A percentile compares a stretch with the other conserved stretches of the same genome.
Conservation (phyloP, 2,888 invertebrate species). For the Cheilosia scutellata region DNA sequence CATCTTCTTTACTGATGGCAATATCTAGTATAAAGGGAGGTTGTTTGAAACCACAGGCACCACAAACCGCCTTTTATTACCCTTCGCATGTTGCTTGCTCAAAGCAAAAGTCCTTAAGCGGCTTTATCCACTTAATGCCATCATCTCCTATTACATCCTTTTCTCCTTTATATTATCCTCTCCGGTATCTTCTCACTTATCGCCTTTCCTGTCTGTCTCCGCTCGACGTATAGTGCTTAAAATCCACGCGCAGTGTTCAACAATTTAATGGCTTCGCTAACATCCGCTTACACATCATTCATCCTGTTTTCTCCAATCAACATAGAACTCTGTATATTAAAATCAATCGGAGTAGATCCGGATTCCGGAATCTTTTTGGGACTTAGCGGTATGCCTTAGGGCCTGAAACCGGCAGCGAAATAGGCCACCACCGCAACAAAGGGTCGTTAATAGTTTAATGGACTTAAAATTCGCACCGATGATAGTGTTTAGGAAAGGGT, state of each 20-base stretch:
- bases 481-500: not conserved
- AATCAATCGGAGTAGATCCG: slow-evolving; percentile 69
- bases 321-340: slow-evolving; percentile 61
- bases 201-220: slow-evolving; percentile 54
- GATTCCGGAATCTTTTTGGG: slow-evolving; percentile 44
- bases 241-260: slow-evolving; percentile 62
- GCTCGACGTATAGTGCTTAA: slow-evolving; percentile 44
- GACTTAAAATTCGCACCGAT: slow-evolving; percentile 45
- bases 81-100: slow-evolving; percentile 65
- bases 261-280: slow-evolving; percentile 69
- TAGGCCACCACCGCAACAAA: slow-evolving; percentile 18
- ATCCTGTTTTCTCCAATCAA: slow-evolving; percentile 69
- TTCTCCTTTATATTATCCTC: slow-evolving; percentile 67
- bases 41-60: slow-evolving; percentile 59
- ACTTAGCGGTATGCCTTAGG: slow-evolving; percentile 33
- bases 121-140: slow-evolving; percentile 74
- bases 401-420: not conserved
- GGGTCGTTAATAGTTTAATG: slow-evolving; percentile 64
- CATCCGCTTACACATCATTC: slow-evolving; percentile 71
- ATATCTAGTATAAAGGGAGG: slow-evolving; percentile 40
- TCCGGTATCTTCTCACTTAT: slow-evolving; percentile 68
- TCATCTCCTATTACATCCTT: slow-evolving; percentile 74
- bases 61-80: slow-evolving; percentile 69
- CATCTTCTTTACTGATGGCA: slow-evolving; percentile 6
- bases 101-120: slow-evolving; percentile 69